Evolutionary conservation across 2,797 vertebrate genomes (phyloP).

Genomic region (Orestias chungarensis): DNA sequence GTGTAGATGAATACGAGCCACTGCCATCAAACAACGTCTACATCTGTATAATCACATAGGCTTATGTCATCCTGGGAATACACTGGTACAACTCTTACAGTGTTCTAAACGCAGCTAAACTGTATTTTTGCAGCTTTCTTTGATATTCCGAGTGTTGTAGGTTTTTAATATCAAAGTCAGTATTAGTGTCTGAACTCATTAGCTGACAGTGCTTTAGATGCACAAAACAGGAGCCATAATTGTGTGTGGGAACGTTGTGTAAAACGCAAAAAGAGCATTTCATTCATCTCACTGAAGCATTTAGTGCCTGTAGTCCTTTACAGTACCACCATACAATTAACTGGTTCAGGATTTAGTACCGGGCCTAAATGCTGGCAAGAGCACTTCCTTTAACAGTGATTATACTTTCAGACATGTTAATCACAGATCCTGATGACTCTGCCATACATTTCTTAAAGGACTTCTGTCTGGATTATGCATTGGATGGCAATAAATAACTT

Average conservation of each 20-base stretch:
- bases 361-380: conserved; percentile 65
- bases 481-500: conserved; percentile 64
- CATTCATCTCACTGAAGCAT: conserved; percentile 64
- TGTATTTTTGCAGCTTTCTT: conserved; percentile 11
- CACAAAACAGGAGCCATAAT: conserved; percentile 57
- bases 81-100: conserved; percentile 14
- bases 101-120: conserved; percentile 1
- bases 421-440: conserved; percentile 75
- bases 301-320: conserved; percentile 56
- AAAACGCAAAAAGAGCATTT: conserved; percentile 67
- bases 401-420: conserved; percentile 77
- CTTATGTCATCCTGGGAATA: not conserved
- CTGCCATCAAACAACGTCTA: not conserved
- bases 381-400: conserved; percentile 64
- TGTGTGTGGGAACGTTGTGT: conserved; percentile 56
- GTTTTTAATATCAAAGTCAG: conserved; percentile 32
- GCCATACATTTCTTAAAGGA: conserved; percentile 65
- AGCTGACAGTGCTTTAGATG: conserved; percentile 36
- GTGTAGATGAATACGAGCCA: conserved; percentile 29
- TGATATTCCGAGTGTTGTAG: conserved; percentile 12
- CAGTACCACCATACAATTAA: conserved; percentile 74
- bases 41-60: not conserved
- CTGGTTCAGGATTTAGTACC: conserved; percentile 73
- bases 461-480: conserved; percentile 59
- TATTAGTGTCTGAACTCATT: conserved; percentile 53